Percentiles rank a stretch among this genome's conserved stretches.
Conservation (phyloP, 2,888 invertebrate genomes). For the Pammene fasciana region DNA sequence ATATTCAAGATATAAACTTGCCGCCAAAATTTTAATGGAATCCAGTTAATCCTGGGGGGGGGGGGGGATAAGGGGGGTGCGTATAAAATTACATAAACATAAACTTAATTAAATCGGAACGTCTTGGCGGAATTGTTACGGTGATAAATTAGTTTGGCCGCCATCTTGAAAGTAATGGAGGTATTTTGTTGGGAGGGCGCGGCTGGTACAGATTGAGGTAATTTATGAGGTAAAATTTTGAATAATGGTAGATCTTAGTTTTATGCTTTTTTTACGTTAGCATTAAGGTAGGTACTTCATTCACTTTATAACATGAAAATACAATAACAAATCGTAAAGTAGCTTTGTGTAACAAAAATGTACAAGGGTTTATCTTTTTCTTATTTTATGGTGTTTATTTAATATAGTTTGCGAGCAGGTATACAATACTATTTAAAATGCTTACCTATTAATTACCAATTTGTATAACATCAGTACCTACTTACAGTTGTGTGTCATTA, state of each 20-base stretch:
- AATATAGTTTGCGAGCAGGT: too few relatives aligned
- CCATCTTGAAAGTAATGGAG: constrained; percentile 37
- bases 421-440: too few relatives aligned
- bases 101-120: constrained; percentile 64
- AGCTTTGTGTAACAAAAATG: too few relatives aligned
- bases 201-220: constrained; percentile 2
- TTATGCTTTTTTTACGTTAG: background rate
- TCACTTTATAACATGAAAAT: too few relatives aligned
- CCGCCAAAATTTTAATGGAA: constrained; percentile 72
- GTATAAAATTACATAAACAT: constrained; percentile 64
- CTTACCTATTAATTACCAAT: too few relatives aligned
- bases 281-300: too few relatives aligned
- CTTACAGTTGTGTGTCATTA: too few relatives aligned
- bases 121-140: constrained; percentile 45
- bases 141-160: constrained; percentile 40
- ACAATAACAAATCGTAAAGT: too few relatives aligned
- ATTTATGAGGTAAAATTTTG: constrained; percentile 8
- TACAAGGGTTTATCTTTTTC: too few relatives aligned
- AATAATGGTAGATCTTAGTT: background rate
- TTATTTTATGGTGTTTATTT: too few relatives aligned
- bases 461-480: too few relatives aligned
- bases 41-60: constrained; percentile 64
- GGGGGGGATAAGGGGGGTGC: constrained; percentile 44
- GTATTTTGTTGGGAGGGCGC: constrained; percentile 23
- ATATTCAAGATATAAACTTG: constrained; percentile 37